phyloP scores from a whole-genome alignment of 2,888 invertebrate genomes.

The Oxystoma pomonae region DNA sequence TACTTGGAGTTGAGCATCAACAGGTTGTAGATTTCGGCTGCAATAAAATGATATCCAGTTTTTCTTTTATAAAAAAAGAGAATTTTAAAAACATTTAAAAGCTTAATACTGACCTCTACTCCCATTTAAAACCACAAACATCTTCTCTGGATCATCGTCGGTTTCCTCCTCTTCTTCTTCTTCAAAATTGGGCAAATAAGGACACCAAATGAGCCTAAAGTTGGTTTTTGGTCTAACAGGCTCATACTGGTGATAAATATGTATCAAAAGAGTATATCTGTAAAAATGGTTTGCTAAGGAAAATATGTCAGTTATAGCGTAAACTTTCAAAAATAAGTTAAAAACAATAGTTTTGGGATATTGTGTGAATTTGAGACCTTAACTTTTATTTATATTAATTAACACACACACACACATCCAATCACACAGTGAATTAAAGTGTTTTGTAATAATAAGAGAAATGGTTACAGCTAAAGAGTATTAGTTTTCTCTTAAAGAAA shows the following conservation, averaged over 20 bases:
- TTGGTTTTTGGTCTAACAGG: constrained; percentile 35
- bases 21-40: constrained; percentile 56
- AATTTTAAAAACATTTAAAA: neutral
- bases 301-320: no score
- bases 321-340: no score
- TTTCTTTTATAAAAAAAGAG: neutral
- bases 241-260: constrained; percentile 52
- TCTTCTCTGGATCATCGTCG: constrained; percentile 68
- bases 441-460: no score
- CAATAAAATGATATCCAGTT: constrained; percentile 19
- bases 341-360: no score
- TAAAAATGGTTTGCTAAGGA: no score
- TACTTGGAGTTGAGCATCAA: constrained; percentile 47
- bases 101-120: constrained; percentile 51
- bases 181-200: constrained; percentile 74
- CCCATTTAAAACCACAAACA: constrained; percentile 77
- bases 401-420: no score
- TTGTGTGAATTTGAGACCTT: no score
- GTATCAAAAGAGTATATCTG: constrained; percentile 57
- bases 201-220: constrained; percentile 82
- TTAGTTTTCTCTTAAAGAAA: no score
- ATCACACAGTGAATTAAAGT: no score
- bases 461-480: no score
- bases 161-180: constrained; percentile 53
- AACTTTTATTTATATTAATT: no score